Evolutionary conservation across 2,888 invertebrate genomes (phyloP), one percentile per base, ranked within the genome.

Genomic region (Opisthograptis luteolata): DNA sequence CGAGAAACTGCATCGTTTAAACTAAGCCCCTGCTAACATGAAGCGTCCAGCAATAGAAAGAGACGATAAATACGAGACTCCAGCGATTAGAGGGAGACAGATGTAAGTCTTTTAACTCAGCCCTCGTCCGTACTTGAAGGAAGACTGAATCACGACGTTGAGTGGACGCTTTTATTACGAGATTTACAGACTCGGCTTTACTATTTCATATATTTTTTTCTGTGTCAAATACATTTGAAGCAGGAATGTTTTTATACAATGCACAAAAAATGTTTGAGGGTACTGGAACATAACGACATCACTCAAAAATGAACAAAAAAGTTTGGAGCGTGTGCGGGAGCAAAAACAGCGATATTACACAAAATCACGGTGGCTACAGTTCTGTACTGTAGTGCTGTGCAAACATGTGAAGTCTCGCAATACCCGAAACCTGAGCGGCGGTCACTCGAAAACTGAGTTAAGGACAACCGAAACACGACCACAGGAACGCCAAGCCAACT

Each of bases 301-400:
- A 20, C 36, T 32, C 25, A 39, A 41, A 52, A 44, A 37, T 45
- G 40, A 45, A 49, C 17, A 37, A 47, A 43, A 54, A 58, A 58
- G 57, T 62, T 46, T 28, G 36, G 25, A 54, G 43, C 45, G 49
- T 50, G 55, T 50, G 53, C 37, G 36, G 34, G 46, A 30, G 47
- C 42, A 53, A 48, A 54, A 73, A 73, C 69, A 73, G 71, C 69
- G 71, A 79, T 81, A 81, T 83, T 79, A 76, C 79, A 81, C 44
- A 65, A 84, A 84, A 84, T 85, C 73, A 76, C 68, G 66, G 64
- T 68, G 69, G 70, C 71, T 79, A 79, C 81, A 75, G 73, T 78
- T 73, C 59, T 83, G 78, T 78, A 86, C 59, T 83, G 78, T 78
- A 86, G 87, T 84, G 85, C 70, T 79, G 70, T 50, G 72, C 81